Evolutionary conservation across 2,113 vertebrate species (phyloP).

Genomic region (Lampris incognitus): DNA sequence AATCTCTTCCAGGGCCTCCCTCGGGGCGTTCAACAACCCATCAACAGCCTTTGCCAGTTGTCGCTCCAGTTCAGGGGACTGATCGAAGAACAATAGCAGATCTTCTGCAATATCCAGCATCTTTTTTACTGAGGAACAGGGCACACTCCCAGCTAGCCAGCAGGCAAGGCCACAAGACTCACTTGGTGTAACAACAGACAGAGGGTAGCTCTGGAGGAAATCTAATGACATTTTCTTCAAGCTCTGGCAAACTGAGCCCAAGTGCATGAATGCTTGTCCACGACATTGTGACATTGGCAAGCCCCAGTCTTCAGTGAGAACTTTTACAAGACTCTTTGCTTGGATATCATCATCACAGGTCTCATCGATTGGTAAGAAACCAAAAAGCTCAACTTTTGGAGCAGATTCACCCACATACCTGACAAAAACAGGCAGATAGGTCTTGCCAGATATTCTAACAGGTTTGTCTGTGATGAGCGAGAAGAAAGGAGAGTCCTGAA

Average conservation of each 20-base stretch:
- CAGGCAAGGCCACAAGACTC: constrained; percentile 93
- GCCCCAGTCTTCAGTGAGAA: constrained; percentile 92
- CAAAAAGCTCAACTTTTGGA: constrained; percentile 91
- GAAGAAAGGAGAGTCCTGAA: constrained; percentile 93
- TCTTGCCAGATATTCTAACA: constrained; percentile 85
- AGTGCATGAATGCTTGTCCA: constrained; percentile 91
- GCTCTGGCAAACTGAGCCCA: constrained; percentile 88
- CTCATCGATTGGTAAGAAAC: constrained; percentile 89
- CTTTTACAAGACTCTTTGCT: constrained; percentile 86
- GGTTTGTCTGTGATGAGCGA: constrained; percentile 91
- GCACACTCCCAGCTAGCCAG: constrained; percentile 90
- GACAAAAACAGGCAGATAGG: constrained; percentile 89
- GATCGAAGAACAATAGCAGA: constrained; percentile 87
- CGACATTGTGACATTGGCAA: constrained; percentile 94
- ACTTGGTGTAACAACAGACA: constrained; percentile 89
- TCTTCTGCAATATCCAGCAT: constrained; percentile 90
- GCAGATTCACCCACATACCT: constrained; percentile 90
- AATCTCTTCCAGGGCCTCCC: constrained; percentile 83
- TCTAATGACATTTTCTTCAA: constrained; percentile 90
- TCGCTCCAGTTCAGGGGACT: constrained; percentile 83
- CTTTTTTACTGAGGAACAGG: constrained; percentile 85
- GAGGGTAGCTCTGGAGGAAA: constrained; percentile 89
- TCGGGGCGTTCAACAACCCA: constrained; percentile 81
- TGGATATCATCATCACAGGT: constrained; percentile 80
- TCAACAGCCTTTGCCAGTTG: constrained; percentile 87